Conservation (phyloP, 1,140 invertebrate genomes). For the Ceratosolen fusciceps region DNA sequence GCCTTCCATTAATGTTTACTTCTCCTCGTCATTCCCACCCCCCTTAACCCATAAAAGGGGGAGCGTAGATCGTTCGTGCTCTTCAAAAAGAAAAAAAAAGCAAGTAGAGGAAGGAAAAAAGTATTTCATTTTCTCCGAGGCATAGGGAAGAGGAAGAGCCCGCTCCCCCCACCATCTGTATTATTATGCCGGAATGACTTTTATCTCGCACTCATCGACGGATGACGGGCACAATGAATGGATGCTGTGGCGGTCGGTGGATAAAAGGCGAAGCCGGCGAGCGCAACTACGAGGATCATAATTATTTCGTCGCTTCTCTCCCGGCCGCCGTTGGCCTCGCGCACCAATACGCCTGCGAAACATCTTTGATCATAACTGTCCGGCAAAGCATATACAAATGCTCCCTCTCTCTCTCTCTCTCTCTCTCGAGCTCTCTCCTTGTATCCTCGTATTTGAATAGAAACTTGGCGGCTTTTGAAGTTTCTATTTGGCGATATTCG, state of each 20-base stretch:
- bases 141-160: neutral
- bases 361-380: conserved; percentile 62
- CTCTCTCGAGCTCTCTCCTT: too few species aligned
- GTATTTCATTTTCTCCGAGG: neutral
- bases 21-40: too few species aligned
- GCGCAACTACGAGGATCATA: conserved; percentile 24
- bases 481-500: conserved; percentile 23
- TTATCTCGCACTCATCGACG: conserved; percentile 1
- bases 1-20: neutral
- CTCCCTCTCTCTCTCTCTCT: too few species aligned
- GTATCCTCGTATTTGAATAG: conserved; percentile 58
- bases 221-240: neutral
- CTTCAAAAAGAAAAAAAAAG: too few species aligned
- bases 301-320: conserved; percentile 44
- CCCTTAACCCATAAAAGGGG: neutral
- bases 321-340: neutral
- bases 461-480: conserved; percentile 56
- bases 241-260: neutral
- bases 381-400: conserved; percentile 31
- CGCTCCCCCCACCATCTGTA: neutral
- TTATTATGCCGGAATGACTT: neutral
- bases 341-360: conserved; percentile 16
- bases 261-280: neutral
- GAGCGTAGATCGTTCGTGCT: conserved; percentile 3
- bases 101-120: too few species aligned